A percentile compares a stretch with the other conserved stretches of the same genome.
phyloP scores from a whole-genome alignment of 2,113 vertebrate genomes.

The Corythornis madagascariensis region DNA sequence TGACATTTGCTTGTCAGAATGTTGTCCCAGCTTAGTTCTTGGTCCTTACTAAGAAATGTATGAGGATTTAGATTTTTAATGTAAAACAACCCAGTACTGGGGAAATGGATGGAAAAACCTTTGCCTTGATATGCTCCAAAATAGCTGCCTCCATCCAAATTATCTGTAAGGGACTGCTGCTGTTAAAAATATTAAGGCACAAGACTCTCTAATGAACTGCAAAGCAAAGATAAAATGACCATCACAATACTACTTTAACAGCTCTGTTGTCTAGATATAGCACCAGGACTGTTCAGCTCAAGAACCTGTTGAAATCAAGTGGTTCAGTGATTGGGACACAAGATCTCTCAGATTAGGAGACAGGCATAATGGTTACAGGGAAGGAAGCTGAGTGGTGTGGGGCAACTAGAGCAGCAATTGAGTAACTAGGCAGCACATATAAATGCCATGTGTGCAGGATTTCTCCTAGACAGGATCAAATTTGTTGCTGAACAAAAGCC shows the following conservation, averaged over 20 bases:
- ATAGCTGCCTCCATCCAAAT: background rate
- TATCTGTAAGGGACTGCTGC: background rate
- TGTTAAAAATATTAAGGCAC: background rate
- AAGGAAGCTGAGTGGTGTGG: background rate
- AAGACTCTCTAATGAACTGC: background rate
- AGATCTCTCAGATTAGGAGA: background rate
- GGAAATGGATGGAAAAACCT: background rate
- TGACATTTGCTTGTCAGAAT: background rate
- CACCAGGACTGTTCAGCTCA: background rate
- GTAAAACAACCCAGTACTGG: background rate
- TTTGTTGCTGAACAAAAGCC: background rate
- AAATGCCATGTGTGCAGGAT: rapidly evolving
- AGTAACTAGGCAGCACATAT: background rate
- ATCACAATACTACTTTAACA: background rate
- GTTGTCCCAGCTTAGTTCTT: background rate
- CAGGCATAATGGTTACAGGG: background rate
- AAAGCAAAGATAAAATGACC: background rate
- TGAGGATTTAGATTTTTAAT: background rate
- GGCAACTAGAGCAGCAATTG: background rate
- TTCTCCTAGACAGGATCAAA: background rate
- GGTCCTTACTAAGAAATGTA: background rate
- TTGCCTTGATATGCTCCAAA: background rate
- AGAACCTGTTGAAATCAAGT: background rate
- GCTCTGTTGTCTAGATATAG: background rate
- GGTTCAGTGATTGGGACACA: background rate